Conservation (phyloP, 2,797 vertebrate species). For the Ciconia nigra region DNA sequence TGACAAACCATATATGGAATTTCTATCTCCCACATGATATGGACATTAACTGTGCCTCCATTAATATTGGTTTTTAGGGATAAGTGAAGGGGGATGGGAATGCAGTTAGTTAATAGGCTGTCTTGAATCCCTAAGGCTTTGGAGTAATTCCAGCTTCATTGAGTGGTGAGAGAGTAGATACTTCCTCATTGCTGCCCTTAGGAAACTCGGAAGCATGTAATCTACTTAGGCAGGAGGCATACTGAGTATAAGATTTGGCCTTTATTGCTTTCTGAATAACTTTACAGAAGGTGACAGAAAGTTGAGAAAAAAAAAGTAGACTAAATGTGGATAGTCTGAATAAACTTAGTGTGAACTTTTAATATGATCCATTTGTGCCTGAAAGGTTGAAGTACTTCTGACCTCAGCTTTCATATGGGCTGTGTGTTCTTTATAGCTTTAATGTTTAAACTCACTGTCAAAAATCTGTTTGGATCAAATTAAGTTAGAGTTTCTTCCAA, state of each 20-base stretch:
- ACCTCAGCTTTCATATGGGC: neutral
- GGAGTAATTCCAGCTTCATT: neutral
- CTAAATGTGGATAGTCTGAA: neutral
- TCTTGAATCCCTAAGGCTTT: neutral
- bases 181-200: conserved; percentile 16
- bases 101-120: neutral
- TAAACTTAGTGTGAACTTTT: neutral
- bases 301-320: neutral
- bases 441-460: neutral
- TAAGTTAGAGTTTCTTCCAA: neutral
- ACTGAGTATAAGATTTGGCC: neutral
- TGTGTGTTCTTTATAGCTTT: neutral
- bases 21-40: neutral
- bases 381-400: neutral
- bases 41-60: neutral
- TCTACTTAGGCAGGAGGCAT: neutral
- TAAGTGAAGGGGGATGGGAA: neutral
- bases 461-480: neutral
- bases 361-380: neutral
- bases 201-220: neutral
- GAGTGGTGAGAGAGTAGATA: neutral
- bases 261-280: neutral
- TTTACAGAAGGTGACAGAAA: neutral
- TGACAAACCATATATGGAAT: neutral
- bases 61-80: neutral